Evolutionary conservation across 2,113 vertebrate genomes (phyloP).

Genomic region (Chloebia gouldiae): DNA sequence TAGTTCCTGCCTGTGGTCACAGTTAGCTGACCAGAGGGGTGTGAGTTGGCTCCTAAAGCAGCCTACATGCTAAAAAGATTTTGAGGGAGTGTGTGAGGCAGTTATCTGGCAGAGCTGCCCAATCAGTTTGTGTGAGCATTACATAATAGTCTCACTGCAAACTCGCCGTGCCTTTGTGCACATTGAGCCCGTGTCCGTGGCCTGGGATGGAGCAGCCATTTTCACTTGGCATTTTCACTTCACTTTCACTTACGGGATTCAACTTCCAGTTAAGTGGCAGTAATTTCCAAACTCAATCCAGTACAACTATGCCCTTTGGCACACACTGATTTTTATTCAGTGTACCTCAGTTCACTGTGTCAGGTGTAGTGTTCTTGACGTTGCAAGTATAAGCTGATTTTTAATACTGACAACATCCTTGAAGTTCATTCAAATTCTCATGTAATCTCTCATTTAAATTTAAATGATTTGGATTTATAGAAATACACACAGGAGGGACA

Average conservation of each 20-base stretch:
- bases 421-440: not conserved
- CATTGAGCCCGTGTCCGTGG: not conserved
- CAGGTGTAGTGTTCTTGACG: not conserved
- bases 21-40: fast-evolving
- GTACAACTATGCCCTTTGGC: not conserved
- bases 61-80: not conserved
- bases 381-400: not conserved
- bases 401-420: not conserved
- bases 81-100: not conserved
- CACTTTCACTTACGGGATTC: not conserved
- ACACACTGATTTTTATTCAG: not conserved
- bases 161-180: fast-evolving
- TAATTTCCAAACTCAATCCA: not conserved
- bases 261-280: not conserved
- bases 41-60: not conserved
- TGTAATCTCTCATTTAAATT: not conserved
- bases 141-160: not conserved
- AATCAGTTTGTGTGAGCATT: not conserved
- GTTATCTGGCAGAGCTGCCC: not conserved
- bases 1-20: not conserved
- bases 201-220: not conserved
- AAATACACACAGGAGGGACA: not conserved
- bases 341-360: not conserved
- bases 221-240: not conserved
- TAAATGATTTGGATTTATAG: not conserved